Evolutionary conservation across 1,140 invertebrate genomes (phyloP).

Genomic region (Drosophila hydei): DNA sequence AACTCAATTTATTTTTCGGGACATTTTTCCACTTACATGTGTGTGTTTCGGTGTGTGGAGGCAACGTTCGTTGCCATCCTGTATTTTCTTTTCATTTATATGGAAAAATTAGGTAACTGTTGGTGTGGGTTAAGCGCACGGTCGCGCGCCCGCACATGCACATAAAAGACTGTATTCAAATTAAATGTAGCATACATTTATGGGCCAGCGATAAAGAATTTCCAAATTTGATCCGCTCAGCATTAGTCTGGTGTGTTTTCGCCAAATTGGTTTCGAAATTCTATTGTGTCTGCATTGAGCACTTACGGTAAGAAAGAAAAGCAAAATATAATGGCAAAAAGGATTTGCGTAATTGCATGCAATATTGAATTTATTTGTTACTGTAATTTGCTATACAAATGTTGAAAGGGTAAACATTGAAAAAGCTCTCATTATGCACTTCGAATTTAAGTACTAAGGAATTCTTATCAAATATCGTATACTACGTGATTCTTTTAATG

Average conservation of each 20-base stretch:
- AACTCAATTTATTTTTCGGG: constrained; percentile 76
- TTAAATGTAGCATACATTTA: constrained; percentile 75
- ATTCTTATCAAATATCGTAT: too few relatives aligned
- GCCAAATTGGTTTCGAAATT: constrained; percentile 29
- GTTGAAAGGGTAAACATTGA: constrained; percentile 16
- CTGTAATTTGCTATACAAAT: background rate
- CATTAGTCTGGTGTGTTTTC: constrained; percentile 34
- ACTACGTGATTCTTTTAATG: too few relatives aligned
- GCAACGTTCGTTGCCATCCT: constrained; percentile 23
- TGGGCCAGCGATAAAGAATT: constrained; percentile 47
- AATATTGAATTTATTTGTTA: background rate
- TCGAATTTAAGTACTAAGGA: too few relatives aligned
- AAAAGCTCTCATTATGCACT: constrained; percentile 57
- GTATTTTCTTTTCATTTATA: constrained; percentile 75
- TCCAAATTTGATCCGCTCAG: constrained; percentile 12
- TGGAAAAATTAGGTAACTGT: constrained; percentile 61
- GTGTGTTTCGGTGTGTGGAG: background rate
- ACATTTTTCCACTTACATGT: constrained; percentile 46
- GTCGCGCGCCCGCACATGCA: constrained; percentile 63
- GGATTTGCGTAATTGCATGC: background rate
- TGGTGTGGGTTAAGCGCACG: constrained; percentile 66
- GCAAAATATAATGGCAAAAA: background rate
- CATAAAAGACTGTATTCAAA: constrained; percentile 48
- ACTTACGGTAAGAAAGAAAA: background rate
- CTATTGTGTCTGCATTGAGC: background rate